Evolutionary conservation across 2,797 vertebrate genomes (phyloP).

Genomic region (Epinephelus malabaricus): DNA sequence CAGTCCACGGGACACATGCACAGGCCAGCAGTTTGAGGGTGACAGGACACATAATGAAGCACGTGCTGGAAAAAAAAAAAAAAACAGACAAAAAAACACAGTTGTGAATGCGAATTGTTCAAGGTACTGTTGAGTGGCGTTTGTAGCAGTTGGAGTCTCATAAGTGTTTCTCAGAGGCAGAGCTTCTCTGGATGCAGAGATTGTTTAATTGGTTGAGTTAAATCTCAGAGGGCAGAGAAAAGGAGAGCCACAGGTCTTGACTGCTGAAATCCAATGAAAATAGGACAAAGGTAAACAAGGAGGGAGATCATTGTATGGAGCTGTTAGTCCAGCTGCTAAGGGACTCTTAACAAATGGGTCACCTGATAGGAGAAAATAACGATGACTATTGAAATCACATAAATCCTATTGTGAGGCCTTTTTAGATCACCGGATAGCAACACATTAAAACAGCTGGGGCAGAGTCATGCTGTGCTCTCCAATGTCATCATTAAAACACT

Average conservation of each 20-base stretch:
- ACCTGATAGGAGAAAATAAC: not conserved
- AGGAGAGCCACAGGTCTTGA: not conserved
- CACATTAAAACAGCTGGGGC: not conserved
- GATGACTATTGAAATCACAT: no score
- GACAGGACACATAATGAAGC: conserved; percentile 57
- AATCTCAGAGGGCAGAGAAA: conserved; percentile 20
- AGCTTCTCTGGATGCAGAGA: conserved; percentile 33
- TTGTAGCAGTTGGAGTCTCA: conserved; percentile 32
- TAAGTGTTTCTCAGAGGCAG: conserved; percentile 38
- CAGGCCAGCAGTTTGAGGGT: conserved; percentile 26
- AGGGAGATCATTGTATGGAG: not conserved
- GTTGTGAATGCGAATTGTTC: conserved; percentile 44
- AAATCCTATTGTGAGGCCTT: not conserved
- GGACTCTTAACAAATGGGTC: not conserved
- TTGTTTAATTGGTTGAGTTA: conserved; percentile 34
- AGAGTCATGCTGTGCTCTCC: not conserved
- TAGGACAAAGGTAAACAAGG: not conserved
- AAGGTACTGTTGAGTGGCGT: not conserved
- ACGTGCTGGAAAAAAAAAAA: not conserved
- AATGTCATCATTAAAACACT: not conserved
- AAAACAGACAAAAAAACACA: not conserved
- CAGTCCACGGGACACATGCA: conserved; percentile 15
- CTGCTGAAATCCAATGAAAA: conserved; percentile 2
- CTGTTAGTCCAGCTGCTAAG: not conserved
- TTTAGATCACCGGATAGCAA: not conserved